Conservation (phyloP, 2,113 vertebrate genomes). For the Galbula dea region DNA sequence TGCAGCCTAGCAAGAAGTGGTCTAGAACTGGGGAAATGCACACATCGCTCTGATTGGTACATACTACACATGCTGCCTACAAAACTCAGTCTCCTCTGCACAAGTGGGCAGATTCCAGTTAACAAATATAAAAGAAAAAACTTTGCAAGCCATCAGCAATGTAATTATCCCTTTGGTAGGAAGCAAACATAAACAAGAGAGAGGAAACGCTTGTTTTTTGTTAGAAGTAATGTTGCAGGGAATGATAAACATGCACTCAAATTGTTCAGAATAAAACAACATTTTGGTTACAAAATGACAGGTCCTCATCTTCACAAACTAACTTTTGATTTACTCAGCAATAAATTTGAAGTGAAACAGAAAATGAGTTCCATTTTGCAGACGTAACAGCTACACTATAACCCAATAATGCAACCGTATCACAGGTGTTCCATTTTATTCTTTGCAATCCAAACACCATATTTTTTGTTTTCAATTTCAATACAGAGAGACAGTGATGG, state of each 20-base stretch:
- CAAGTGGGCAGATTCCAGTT: background rate
- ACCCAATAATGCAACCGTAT: background rate
- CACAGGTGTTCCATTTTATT: background rate
- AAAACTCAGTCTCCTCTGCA: background rate
- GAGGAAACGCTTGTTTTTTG: background rate
- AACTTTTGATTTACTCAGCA: background rate
- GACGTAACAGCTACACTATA: background rate
- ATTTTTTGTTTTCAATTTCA: slow-evolving; percentile 10
- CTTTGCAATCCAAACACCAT: background rate
- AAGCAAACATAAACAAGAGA: background rate
- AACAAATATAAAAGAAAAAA: background rate
- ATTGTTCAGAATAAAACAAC: background rate
- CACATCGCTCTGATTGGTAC: background rate
- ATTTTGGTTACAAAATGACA: background rate
- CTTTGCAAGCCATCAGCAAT: background rate
- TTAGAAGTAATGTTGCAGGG: background rate
- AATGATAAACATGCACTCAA: background rate
- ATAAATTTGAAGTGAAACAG: background rate
- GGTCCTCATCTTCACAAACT: background rate
- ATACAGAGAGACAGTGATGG: slow-evolving; percentile 10
- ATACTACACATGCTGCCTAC: background rate
- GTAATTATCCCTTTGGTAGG: background rate
- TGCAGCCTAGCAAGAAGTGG: background rate
- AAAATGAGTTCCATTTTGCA: background rate
- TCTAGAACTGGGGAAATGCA: background rate